These are phyloP conservation scores for Dipodomys spectabilis DNA, from an alignment of 2,113 vertebrate species.

Conservation along the genomic window DNA sequence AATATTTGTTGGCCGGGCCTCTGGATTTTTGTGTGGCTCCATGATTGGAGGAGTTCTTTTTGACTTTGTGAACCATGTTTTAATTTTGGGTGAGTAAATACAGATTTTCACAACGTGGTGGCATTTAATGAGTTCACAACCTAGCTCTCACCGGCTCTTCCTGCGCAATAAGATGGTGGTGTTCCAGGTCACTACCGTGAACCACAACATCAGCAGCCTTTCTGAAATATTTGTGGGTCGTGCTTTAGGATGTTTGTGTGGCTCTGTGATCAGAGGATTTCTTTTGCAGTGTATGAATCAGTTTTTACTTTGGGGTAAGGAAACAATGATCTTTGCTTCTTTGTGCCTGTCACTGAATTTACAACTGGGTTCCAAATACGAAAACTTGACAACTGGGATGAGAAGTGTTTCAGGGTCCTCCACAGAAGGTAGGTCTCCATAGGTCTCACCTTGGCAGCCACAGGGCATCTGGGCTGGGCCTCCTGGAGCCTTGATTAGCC, in stretches of 20 bases:
- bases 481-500: not conserved
- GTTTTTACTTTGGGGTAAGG: no score
- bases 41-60: slow-evolving; percentile 92
- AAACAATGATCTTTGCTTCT: no score
- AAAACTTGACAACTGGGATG: not conserved
- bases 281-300: slow-evolving; percentile 82
- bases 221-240: slow-evolving; percentile 77
- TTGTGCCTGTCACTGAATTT: not conserved
- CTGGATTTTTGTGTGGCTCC: slow-evolving; percentile 93
- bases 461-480: not conserved
- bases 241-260: slow-evolving; percentile 91
- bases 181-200: no score
- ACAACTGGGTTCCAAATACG: not conserved
- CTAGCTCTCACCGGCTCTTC: not conserved
- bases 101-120: not conserved
- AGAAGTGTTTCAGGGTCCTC: not conserved
- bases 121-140: not conserved
- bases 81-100: slow-evolving; percentile 92
- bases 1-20: slow-evolving; percentile 93
- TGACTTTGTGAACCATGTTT: slow-evolving; percentile 89
- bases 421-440: not conserved
- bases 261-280: slow-evolving; percentile 92
- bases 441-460: not conserved
- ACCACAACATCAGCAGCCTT: no score
- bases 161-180: no score